These are phyloP conservation scores for Callinectes sapidus DNA, from an alignment of 2,888 invertebrate species.

Conservation along the genomic window DNA sequence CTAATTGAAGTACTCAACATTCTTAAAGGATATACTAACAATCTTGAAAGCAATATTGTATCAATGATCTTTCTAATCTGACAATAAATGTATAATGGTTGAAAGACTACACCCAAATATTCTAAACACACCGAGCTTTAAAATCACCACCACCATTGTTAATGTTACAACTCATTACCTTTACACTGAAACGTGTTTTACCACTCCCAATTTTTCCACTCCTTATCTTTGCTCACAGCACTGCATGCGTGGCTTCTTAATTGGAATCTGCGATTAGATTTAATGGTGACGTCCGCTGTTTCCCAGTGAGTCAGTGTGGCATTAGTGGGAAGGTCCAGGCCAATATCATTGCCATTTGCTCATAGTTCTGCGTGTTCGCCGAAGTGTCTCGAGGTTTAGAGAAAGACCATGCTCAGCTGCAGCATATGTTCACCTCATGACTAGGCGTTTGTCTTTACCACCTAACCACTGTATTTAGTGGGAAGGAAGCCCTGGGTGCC, in stretches of 20 bases:
- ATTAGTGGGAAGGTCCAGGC: background rate
- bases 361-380: background rate
- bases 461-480: background rate
- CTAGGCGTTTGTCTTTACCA: background rate
- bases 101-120: too few relatives aligned
- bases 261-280: constrained; percentile 40
- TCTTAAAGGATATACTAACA: too few relatives aligned
- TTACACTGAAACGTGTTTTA: background rate
- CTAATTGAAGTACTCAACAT: too few relatives aligned
- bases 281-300: background rate
- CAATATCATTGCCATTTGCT: background rate
- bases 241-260: constrained; percentile 36
- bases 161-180: background rate
- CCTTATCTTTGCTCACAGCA: background rate
- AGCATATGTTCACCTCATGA: background rate
- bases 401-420: background rate
- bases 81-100: too few relatives aligned
- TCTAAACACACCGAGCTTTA: too few relatives aligned
- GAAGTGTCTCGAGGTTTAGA: background rate
- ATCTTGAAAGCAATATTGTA: too few relatives aligned
- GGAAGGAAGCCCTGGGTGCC: background rate
- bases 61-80: too few relatives aligned
- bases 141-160: background rate
- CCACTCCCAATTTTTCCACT: background rate
- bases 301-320: background rate